Evolutionary conservation across 1,140 invertebrate genomes (phyloP).

Genomic region (Cotesia glomerata): DNA sequence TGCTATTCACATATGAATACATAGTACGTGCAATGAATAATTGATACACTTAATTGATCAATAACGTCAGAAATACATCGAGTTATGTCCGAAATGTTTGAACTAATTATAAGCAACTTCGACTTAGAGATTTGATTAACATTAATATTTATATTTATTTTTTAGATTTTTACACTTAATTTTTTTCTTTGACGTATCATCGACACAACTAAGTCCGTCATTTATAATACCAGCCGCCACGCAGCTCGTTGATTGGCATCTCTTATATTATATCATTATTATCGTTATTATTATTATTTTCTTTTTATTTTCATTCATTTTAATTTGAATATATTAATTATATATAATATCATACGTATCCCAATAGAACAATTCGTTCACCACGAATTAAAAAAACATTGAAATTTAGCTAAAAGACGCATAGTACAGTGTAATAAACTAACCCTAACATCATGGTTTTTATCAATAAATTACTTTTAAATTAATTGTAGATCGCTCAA

Average conservation of each 20-base stretch:
- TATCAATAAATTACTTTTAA: conserved; percentile 35
- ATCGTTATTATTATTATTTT: neutral
- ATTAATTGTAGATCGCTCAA: conserved; percentile 38
- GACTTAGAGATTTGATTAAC: neutral
- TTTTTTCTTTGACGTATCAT: conserved; percentile 5
- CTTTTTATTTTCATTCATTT: conserved; percentile 20
- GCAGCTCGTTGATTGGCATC: conserved; percentile 44
- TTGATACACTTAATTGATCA: too few relatives aligned
- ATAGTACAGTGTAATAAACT: conserved; percentile 46
- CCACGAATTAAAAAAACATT: conserved; percentile 50
- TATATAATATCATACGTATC: conserved; percentile 32
- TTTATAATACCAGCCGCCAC: conserved; percentile 33
- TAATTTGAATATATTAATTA: conserved; percentile 38
- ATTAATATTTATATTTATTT: neutral
- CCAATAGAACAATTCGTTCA: conserved; percentile 47
- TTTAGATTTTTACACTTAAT: neutral
- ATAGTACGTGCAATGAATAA: too few relatives aligned
- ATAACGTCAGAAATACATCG: too few relatives aligned
- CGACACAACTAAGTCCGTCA: neutral
- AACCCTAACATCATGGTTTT: conserved; percentile 47
- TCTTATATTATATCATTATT: neutral
- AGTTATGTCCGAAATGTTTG: neutral
- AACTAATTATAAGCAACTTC: conserved; percentile 3
- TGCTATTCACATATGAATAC: neutral
- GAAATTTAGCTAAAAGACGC: conserved; percentile 51